These are phyloP conservation scores for Leptopterna dolabrata DNA, from an alignment of 2,888 invertebrate genomes.

Conservation along the genomic window DNA sequence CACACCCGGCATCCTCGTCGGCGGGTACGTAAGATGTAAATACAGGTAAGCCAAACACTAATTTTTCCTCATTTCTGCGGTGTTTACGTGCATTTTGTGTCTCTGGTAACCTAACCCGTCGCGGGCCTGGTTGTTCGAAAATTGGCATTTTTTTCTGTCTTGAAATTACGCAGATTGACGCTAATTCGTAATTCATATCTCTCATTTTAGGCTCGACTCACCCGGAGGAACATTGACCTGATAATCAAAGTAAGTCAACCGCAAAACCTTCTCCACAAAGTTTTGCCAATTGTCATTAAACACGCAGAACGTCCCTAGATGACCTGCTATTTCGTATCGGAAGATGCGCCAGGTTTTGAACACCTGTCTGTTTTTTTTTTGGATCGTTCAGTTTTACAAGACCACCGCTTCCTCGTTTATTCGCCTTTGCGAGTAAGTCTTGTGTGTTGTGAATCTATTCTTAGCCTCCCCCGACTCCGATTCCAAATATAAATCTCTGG, in stretches of 20 bases:
- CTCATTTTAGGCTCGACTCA: background rate
- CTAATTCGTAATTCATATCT: background rate
- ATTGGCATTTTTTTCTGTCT: background rate
- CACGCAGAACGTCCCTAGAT: background rate
- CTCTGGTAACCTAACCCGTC: background rate
- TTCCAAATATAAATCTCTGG: constrained; percentile 56
- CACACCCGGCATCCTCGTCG: background rate
- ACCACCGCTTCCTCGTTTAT: background rate
- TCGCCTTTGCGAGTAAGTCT: constrained; percentile 49
- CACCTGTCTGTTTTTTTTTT: background rate
- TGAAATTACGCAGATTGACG: background rate
- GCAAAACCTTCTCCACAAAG: background rate
- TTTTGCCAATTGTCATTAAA: background rate
- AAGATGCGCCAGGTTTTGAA: background rate
- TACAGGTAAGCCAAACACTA: background rate
- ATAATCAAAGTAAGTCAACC: background rate
- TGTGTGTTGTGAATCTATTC: constrained; percentile 56
- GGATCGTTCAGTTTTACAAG: background rate
- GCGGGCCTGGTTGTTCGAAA: background rate
- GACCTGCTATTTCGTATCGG: background rate
- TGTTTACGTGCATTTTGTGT: background rate
- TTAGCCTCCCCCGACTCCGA: constrained; percentile 47
- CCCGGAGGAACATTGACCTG: constrained; percentile 1
- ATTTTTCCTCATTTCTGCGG: background rate
- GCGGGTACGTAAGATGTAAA: background rate